Evolutionary conservation across 1,140 invertebrate genomes (phyloP), one percentile per base, ranked within the genome.

Genomic region (Artemia franciscana): DNA sequence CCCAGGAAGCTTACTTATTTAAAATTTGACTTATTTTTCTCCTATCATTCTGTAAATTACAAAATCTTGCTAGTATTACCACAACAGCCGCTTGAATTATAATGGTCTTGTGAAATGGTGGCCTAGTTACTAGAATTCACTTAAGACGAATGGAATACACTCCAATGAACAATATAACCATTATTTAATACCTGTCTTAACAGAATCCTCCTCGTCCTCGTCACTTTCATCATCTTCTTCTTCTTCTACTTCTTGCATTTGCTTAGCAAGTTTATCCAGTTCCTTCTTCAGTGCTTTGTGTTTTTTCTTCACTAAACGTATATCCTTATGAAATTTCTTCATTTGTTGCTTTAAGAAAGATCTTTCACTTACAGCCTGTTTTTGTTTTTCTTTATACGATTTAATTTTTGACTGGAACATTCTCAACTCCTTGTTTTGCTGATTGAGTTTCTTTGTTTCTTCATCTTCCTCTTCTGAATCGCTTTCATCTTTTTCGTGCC

Each of bases 261-360:
- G 75, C 18, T 81, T 82, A 0, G 85, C 85, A 85, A 91, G 88
- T 74, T 88, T 88, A 67, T 88, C 84, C 3, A 89, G 85, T 74
- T 91, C 86, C 66, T 86, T 86, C 70, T 89, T 85, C 27, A 91
- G 70, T 58, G 79, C 78, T 65, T 73, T 73, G 60, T 72, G 71
- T 24, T 71, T 71, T 60, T 70, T 71, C 62, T 71, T 73, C 30
- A 73, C 73, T 12, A 70, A 69, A 61, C 82, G 84, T 7, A 89
- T 76, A 61, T 82, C 76, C 4, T 79, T 77, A 66, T 86, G 83
- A 69, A 87, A 82, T 68, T 85, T 86, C 66, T 85, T 86, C 67
- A 88, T 80, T 64, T 84, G 79, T 67, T 84, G 80, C 69, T 84
- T 85, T n/a, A 87, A 74, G 12, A 77, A 83, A 65, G 80, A 76